A percentile compares a stretch with the other conserved stretches of the same genome.
phyloP scores from a whole-genome alignment of 1,140 invertebrate species.

The Copidosoma floridanum region DNA sequence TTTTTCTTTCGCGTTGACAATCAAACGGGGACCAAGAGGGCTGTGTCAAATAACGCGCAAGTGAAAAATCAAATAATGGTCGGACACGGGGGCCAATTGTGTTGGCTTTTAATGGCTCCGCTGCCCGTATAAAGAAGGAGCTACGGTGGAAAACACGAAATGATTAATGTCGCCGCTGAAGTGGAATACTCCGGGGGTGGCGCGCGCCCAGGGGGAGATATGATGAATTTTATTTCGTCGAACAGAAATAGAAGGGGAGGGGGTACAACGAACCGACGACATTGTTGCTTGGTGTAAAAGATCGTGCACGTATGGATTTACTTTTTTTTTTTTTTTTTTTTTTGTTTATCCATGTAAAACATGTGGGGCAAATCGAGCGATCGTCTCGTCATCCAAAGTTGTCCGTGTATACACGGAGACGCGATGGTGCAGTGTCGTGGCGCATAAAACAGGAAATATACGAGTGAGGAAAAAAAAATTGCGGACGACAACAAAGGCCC shows the following conservation, averaged over 20 bases:
- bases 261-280: too few species aligned
- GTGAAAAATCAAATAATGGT: constrained; percentile 34
- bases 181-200: constrained; percentile 33
- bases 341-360: too few species aligned
- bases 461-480: constrained; percentile 19
- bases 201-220: neutral
- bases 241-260: constrained; percentile 18
- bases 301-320: too few species aligned
- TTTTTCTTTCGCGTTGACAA: neutral
- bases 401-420: too few species aligned
- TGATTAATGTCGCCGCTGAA: constrained; percentile 47
- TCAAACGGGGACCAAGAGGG: too few species aligned
- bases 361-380: too few species aligned
- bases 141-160: constrained; percentile 20
- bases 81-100: constrained; percentile 44
- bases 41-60: too few species aligned
- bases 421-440: too few species aligned
- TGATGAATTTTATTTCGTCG: constrained; percentile 4
- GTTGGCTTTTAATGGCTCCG: constrained; percentile 42
- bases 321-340: too few species aligned
- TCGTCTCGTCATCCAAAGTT: too few species aligned
- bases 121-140: neutral
- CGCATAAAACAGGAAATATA: constrained; percentile 12
- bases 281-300: too few species aligned
- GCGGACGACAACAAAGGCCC: constrained; percentile 22